Evolutionary conservation across 2,797 vertebrate species (phyloP).

Genomic region (Sebastes baramenuke): DNA sequence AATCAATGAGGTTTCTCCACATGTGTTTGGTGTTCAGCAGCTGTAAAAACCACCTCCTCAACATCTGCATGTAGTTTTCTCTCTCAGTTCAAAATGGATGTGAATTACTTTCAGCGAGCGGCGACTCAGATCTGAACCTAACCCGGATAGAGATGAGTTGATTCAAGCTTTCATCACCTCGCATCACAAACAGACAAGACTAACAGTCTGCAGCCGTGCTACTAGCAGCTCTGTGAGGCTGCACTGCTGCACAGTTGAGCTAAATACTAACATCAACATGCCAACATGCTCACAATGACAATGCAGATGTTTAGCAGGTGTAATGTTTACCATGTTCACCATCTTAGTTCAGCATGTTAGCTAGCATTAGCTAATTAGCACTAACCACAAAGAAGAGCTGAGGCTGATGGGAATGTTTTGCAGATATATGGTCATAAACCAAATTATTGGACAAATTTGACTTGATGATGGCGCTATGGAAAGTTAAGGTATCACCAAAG

Average conservation of each 20-base stretch:
- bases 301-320: neutral
- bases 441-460: neutral
- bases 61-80: slow-evolving; percentile 11
- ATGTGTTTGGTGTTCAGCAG: neutral
- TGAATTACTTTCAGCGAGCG: neutral
- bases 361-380: too few species aligned
- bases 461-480: neutral
- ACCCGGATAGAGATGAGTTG: neutral
- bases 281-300: neutral
- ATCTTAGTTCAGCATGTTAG: neutral
- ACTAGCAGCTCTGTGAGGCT: neutral
- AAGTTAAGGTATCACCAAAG: neutral
- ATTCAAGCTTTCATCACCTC: neutral
- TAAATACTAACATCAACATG: neutral
- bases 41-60: neutral
- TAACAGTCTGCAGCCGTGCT: neutral
- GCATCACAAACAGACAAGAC: neutral
- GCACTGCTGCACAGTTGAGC: neutral
- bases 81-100: neutral
- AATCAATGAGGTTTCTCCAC: neutral
- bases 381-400: too few species aligned
- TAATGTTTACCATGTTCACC: neutral
- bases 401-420: neutral
- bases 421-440: neutral
- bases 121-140: neutral